Evolutionary conservation across 2,797 vertebrate species (phyloP).

Genomic region (Coregonus suidteri): DNA sequence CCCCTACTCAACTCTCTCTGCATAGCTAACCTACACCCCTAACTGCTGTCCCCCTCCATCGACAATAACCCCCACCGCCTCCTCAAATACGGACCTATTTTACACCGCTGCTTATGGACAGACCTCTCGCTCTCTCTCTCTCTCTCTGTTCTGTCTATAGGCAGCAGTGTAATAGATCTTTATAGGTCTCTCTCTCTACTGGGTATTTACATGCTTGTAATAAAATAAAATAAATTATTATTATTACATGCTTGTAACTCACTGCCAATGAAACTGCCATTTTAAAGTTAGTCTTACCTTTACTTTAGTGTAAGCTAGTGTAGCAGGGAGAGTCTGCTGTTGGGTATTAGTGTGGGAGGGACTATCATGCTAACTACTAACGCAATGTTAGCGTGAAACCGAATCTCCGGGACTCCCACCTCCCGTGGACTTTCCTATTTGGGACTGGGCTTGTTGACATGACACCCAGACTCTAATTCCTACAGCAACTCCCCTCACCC

Average conservation of each 20-base stretch:
- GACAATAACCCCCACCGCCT: conserved; percentile 34
- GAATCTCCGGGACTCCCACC: conserved; percentile 46
- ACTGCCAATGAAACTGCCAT: not conserved
- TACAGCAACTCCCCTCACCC: conserved; percentile 38
- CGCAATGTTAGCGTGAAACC: conserved; percentile 41
- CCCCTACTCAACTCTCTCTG: conserved; percentile 34
- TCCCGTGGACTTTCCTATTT: conserved; percentile 53
- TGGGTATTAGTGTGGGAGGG: conserved; percentile 9
- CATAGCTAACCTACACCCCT: conserved; percentile 42
- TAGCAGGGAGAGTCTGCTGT: conserved; percentile 2
- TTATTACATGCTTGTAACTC: not conserved
- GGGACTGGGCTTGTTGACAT: conserved; percentile 63
- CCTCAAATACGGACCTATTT: conserved; percentile 16
- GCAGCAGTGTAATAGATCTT: not conserved
- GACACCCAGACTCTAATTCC: conserved; percentile 71
- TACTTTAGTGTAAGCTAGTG: not conserved
- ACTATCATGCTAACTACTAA: conserved; percentile 21
- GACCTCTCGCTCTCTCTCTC: not conserved
- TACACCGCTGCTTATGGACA: not conserved
- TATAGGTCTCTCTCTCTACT: not conserved
- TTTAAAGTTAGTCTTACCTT: not conserved
- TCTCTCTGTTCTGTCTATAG: not conserved
- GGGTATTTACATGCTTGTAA: not conserved
- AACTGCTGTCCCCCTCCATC: conserved; percentile 25
- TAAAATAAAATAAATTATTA: too few relatives aligned